Base-by-base conservation (phyloP, 2,888 invertebrate species). In the Macrophya annulata region DNA sequence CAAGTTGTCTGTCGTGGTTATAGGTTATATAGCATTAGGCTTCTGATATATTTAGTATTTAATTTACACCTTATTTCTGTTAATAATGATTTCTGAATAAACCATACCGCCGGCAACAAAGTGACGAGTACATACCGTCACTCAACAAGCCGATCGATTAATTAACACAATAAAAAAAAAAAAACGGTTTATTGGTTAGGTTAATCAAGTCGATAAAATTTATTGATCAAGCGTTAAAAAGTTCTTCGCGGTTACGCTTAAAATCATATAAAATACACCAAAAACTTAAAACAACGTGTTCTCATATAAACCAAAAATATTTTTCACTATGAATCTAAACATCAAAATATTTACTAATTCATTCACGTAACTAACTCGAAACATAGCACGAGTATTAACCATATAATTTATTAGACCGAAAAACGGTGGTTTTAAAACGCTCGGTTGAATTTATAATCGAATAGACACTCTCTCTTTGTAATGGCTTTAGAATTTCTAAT, bases 401-500 rank as follows among this genome's bases (percentile, higher is more conserved):
- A 62, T 3, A 4, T 62, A 62, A 59, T n/a, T 59, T 10, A 59
- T 21, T 21, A 9, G 9, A 59, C 21, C 59, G 17, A 21, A 21
- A 59, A 59, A n/a, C 71, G 8, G 71, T 15, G 40, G 31, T 31
- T 31, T 15, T 71, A 17, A 5, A 37, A 37, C n/a, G 40, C 6
- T n/a, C 37, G 71, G 40, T 40, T 15, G 1, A 43, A 40, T 37
- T 68, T 17, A 71, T 15, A n/a, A 40, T 43, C 21, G 17, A 40
- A 71, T n/a, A 21, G 21, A 12, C 1, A 62, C 10, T 25, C 25
- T 0, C 62, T 62, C 25, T n/a, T n/a, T 48, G 2, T 76, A 88
- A 94, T 94, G 94, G 93, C 94, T 87, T 88, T 95, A 83, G 94
- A 94, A 89, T 93, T 94, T 89, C 86, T 94, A 87, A 88, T 94